Conservation (phyloP, 2,113 vertebrate species). For the Ivindomyrus marchei region DNA sequence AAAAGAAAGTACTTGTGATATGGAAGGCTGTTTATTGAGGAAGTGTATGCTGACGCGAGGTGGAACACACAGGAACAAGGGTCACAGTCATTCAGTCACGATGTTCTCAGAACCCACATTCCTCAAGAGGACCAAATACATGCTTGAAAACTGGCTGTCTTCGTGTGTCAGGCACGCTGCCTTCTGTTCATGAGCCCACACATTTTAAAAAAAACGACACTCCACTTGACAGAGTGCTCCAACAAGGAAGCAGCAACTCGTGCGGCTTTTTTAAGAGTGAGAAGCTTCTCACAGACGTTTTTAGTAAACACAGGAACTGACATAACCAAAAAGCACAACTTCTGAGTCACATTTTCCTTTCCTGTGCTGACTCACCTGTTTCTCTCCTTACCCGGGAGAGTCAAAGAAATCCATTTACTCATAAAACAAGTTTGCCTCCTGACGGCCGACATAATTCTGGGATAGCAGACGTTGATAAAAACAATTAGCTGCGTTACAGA, state of each 20-base stretch:
- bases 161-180: neutral
- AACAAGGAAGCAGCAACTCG: neutral
- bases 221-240: neutral
- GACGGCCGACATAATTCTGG: neutral
- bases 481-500: neutral
- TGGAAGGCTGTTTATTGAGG: neutral
- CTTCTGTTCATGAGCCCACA: neutral
- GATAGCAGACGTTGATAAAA: neutral
- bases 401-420: neutral
- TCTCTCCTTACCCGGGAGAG: neutral
- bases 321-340: neutral
- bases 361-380: neutral
- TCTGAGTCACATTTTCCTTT: conserved; percentile 1
- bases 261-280: neutral
- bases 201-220: neutral
- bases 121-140: neutral
- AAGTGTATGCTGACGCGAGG: neutral
- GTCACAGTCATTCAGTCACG: neutral
- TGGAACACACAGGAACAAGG: neutral
- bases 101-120: neutral
- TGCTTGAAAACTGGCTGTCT: neutral
- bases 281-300: neutral
- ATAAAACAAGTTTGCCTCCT: neutral
- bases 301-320: conserved; percentile 8
- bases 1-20: neutral